Evolutionary conservation across 2,888 invertebrate genomes (phyloP), one percentile per base, ranked within the genome.

Genomic region (Miltochrista miniata): DNA sequence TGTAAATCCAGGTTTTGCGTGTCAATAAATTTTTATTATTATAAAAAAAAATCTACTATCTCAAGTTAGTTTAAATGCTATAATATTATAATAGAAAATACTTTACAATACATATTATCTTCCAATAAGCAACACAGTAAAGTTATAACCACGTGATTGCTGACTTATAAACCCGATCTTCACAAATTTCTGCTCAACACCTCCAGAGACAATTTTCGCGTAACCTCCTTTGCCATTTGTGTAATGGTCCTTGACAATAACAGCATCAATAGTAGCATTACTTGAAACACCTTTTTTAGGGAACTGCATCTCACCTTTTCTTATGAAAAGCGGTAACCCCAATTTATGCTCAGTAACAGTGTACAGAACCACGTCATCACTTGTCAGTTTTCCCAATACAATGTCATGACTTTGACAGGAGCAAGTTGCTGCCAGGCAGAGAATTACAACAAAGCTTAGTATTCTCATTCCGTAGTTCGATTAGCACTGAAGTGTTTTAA

Each of bases 81-180:
- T n/a, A n/a, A n/a, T n/a, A n/a, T n/a, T n/a, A n/a, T n/a, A n/a
- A n/a, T n/a, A n/a, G n/a, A n/a, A n/a, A n/a, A n/a, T n/a, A n/a
- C n/a, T n/a, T n/a, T n/a, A n/a, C n/a, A n/a, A n/a, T n/a, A n/a
- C n/a, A n/a, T n/a, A n/a, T 58, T 81, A 90, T 76, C 84, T 81
- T 59, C 90, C 92, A 39, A 89, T 91, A 30, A 92, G 75, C 0
- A 86, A 81, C 1, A 92, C 60, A 0, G 90, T 87, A 57, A 91
- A 92, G 64, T 92, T 90, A 30, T 90, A 76, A 0, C 92, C 90
- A 40, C 56, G 45, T 1, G 79, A 72, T 24, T 88, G 72, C 59
- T 91, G 91, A 34, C 89, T 86, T 66, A 89, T 89, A 58, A 92
- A 60, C 51, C 90, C 87, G 51, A 92, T 76, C 44, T 85, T 89